Conservation (phyloP, 2,797 vertebrate species). For the Rhinella marina region DNA sequence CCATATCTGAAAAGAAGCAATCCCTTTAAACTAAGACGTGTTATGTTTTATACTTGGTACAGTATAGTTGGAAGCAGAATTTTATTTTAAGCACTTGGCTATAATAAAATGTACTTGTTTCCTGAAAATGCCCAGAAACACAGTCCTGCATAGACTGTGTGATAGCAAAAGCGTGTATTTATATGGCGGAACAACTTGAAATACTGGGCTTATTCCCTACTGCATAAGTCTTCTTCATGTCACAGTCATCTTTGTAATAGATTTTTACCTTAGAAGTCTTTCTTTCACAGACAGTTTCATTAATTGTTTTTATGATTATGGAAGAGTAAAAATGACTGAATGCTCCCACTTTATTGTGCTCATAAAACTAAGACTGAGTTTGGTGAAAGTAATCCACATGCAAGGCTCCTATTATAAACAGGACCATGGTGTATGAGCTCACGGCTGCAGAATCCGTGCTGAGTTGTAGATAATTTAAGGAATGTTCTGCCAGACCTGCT, state of each 20-base stretch:
- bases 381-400: background rate
- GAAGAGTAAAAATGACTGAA: constrained; percentile 23
- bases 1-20: too few relatives aligned
- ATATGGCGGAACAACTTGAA: background rate
- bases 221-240: background rate
- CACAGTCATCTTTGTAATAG: background rate
- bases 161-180: background rate
- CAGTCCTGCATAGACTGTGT: background rate
- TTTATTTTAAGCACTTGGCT: background rate
- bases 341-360: background rate
- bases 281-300: constrained; percentile 4
- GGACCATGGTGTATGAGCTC: background rate
- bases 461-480: background rate
- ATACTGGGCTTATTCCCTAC: background rate
- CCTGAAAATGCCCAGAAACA: background rate
- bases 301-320: constrained; percentile 20
- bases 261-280: background rate
- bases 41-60: background rate
- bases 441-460: background rate
- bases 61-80: background rate
- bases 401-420: background rate
- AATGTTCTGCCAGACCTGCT: constrained; percentile 11
- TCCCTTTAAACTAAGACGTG: too few relatives aligned
- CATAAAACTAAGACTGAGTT: background rate
- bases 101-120: background rate